These are phyloP conservation scores for Gyps fulvus DNA, from an alignment of 2,113 vertebrate species.

Conservation along the genomic window DNA sequence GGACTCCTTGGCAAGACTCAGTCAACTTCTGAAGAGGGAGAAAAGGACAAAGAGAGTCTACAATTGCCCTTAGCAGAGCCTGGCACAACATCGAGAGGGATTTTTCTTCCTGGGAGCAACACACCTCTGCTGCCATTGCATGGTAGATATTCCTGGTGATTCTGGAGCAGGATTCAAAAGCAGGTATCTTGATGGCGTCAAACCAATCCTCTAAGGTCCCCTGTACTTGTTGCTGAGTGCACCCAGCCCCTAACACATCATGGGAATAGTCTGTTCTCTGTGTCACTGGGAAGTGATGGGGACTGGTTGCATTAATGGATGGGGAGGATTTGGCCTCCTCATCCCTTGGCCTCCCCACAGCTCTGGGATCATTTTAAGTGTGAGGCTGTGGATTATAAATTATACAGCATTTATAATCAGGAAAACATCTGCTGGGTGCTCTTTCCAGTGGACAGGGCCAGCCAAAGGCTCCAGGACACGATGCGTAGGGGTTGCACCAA, in stretches of 20 bases:
- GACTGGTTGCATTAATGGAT: background rate
- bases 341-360: background rate
- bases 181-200: background rate
- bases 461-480: slow-evolving; percentile 68
- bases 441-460: slow-evolving; percentile 68
- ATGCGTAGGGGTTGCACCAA: slow-evolving; percentile 63
- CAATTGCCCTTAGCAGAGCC: background rate
- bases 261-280: background rate
- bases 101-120: background rate
- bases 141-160: background rate
- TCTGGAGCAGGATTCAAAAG: background rate
- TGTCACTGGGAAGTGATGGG: background rate
- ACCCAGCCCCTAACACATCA: background rate
- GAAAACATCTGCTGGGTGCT: slow-evolving; percentile 73
- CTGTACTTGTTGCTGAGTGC: background rate
- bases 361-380: slow-evolving; percentile 44
- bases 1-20: background rate
- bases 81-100: rapidly evolving
- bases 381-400: slow-evolving; percentile 62
- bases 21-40: background rate
- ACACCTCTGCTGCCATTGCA: background rate
- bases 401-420: slow-evolving; percentile 64
- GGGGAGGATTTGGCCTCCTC: slow-evolving; percentile 20
- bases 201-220: background rate
- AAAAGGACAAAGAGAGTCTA: background rate